Conservation (phyloP, 2,113 vertebrate species). For the Tor tambroides region DNA sequence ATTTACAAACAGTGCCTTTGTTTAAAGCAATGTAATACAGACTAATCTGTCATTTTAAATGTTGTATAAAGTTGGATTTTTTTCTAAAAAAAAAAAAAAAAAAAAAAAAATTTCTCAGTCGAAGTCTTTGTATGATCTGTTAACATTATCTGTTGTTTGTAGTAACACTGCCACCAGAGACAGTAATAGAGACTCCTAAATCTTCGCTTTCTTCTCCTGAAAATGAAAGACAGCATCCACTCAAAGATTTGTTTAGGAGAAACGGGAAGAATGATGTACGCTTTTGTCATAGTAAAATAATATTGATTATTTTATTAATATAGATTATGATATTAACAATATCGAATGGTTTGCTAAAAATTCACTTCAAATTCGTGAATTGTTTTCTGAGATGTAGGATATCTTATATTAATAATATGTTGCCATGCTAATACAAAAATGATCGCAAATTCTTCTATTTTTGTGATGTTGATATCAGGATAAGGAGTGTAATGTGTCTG, state of each 20-base stretch:
- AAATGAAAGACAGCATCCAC: constrained; percentile 22
- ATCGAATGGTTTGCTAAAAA: background rate
- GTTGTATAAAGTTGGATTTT: background rate
- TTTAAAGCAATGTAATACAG: background rate
- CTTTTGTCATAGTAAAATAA: background rate
- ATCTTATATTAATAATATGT: background rate
- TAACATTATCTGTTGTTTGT: background rate
- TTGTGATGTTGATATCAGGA: constrained; percentile 73
- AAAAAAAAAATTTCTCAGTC: background rate
- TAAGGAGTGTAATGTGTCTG: constrained; percentile 80
- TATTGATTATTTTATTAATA: no score
- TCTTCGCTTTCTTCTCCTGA: background rate
- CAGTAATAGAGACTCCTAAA: constrained; percentile 30
- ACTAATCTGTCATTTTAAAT: background rate
- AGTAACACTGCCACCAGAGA: constrained; percentile 64
- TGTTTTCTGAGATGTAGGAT: background rate
- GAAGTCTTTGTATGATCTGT: background rate
- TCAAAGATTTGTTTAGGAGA: constrained; percentile 47
- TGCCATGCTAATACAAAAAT: background rate
- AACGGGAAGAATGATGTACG: constrained; percentile 57
- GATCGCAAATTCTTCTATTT: background rate
- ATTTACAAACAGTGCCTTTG: no score
- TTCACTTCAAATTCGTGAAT: background rate
- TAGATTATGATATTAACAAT: no score
- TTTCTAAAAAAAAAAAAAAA: background rate